Conservation (phyloP, 2,888 invertebrate species). For the Dynastes hyllus region DNA sequence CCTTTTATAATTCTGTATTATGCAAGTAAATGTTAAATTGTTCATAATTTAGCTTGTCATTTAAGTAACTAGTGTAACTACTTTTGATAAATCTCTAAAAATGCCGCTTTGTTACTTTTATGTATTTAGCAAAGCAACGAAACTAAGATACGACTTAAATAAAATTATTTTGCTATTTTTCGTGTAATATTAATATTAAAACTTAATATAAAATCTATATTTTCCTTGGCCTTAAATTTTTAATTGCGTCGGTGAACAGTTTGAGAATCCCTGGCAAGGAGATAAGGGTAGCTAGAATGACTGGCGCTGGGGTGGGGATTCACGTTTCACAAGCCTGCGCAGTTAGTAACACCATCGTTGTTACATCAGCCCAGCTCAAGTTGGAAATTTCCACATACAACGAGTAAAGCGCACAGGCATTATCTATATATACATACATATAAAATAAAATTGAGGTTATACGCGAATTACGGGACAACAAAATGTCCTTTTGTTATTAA, state of each 20-base stretch:
- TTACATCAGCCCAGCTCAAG: conserved; percentile 45
- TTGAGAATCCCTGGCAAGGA: conserved; percentile 47
- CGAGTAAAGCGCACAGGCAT: conserved; percentile 21
- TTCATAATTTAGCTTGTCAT: too few species aligned
- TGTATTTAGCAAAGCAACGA: too few species aligned
- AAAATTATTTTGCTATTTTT: conserved; percentile 15
- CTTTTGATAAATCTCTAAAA: too few species aligned
- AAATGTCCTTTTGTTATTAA: not conserved
- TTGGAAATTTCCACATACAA: conserved; percentile 51
- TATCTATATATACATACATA: conserved; percentile 4
- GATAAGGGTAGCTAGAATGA: conserved; percentile 58
- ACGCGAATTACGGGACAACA: conserved; percentile 32
- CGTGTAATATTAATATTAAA: conserved; percentile 19
- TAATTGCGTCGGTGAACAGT: conserved; percentile 45
- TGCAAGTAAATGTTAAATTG: too few species aligned
- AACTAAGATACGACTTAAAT: too few species aligned
- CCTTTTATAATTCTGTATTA: too few species aligned
- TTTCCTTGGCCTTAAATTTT: conserved; percentile 47
- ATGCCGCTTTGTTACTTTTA: too few species aligned
- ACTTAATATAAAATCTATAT: conserved; percentile 49
- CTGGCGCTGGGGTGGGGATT: conserved; percentile 56
- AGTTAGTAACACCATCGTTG: conserved; percentile 42
- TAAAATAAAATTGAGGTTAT: conserved; percentile 49
- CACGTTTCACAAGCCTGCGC: conserved; percentile 50
- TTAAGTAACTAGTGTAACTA: too few species aligned